Base-by-base conservation (phyloP, 2,888 invertebrate genomes). In the Amiota mariae region DNA sequence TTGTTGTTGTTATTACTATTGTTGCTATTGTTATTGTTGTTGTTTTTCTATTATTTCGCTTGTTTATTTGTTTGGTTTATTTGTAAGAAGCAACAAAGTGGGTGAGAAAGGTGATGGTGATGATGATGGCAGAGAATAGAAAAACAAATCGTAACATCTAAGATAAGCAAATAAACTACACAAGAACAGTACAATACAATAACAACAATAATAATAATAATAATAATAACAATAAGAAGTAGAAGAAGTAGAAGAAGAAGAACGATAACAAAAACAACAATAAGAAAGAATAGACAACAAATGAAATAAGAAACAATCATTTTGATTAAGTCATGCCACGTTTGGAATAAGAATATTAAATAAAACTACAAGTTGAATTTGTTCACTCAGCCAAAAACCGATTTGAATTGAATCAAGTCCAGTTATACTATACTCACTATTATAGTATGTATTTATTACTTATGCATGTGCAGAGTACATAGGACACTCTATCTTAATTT, bases 1-100 rank as follows among this genome's bases (percentile, higher is more conserved):
- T 73, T 77, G 77, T 75, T 78, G 56, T 78, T 78, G 47, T 66
- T 72, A 36, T 54, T 72, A 67, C n/a, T n/a, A n/a, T n/a, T n/a
- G n/a, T n/a, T n/a, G n/a, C n/a, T n/a, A n/a, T n/a, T n/a, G n/a
- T n/a, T n/a, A n/a, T n/a, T n/a, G n/a, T 57, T 72, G 15, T 66
- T 59, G 57, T 48, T 71, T 67, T 73, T 70, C 51, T 73, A 67
- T 72, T 77, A 61, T 79, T 78, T 74, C 51, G 20, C 51, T 20
- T 51, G 67, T 64, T n/a, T 64, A 47, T 64, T 46, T 36, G n/a
- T 24, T 24, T 47, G 47, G 15, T 9, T 15, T 15, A n/a, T 46
- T 9, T 12, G 11, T 51, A 2, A 4, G 6, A 51, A 51, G 54
- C 36, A 36, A 10, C 8, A n/a, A 51, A 12, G 54, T 51, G 0